Evolutionary conservation across 1,140 invertebrate species (phyloP).

Genomic region (Drosophila trapezifrons): DNA sequence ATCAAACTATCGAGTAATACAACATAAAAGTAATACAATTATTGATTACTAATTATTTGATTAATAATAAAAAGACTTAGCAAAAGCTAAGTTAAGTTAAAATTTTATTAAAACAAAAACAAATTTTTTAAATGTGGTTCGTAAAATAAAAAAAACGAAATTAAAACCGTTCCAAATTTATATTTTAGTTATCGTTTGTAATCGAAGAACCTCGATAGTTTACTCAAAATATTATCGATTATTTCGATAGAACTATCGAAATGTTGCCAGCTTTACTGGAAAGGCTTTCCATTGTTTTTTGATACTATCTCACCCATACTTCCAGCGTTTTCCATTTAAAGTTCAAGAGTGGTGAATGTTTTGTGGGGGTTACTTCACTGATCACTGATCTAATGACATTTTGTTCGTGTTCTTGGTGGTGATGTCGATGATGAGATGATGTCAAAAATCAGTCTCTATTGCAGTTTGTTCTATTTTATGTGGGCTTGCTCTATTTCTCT

Average conservation of each 20-base stretch:
- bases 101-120: no score
- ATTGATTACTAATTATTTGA: no score
- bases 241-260: neutral
- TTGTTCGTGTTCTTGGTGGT: constrained; percentile 22
- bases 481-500: constrained; percentile 53
- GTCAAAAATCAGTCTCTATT: constrained; percentile 84
- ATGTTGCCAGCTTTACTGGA: neutral
- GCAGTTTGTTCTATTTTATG: constrained; percentile 74
- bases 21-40: no score
- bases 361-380: constrained; percentile 7
- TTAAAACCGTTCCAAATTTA: neutral
- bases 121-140: neutral
- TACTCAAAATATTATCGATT: no score
- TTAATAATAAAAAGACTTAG: no score
- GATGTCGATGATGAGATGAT: constrained; percentile 42
- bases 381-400: constrained; percentile 19
- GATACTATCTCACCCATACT: neutral
- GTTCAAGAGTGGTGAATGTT: constrained; percentile 11
- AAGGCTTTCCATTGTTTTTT: neutral
- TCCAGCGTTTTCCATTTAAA: constrained; percentile 7
- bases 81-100: no score
- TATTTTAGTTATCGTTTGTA: neutral
- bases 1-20: no score
- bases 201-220: neutral
- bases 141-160: neutral